Evolutionary conservation across 2,797 vertebrate genomes (phyloP).

Genomic region (Eulemur albifrons): DNA sequence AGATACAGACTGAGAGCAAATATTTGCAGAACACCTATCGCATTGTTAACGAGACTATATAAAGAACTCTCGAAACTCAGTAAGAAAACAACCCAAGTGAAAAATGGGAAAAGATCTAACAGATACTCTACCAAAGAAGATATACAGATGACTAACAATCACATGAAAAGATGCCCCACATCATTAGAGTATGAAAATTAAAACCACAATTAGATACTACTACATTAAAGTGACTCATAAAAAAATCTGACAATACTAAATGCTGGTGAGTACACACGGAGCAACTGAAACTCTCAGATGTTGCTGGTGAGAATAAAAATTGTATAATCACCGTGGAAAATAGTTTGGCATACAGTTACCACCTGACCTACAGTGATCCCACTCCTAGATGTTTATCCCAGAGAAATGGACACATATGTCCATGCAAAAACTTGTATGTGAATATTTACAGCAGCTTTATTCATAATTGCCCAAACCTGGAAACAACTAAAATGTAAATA

Average conservation of each 20-base stretch:
- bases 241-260: not conserved
- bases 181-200: not conserved
- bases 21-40: constrained; percentile 1
- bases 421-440: not conserved
- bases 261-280: not conserved
- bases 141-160: not conserved
- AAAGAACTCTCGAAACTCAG: not conserved
- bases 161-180: not conserved
- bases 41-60: not conserved
- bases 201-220: not conserved
- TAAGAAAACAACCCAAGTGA: not conserved
- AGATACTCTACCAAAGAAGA: not conserved
- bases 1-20: not conserved
- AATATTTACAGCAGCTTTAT: not conserved
- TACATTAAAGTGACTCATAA: not conserved
- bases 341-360: not conserved
- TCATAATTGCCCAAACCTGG: not conserved
- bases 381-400: not conserved
- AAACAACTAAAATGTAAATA: not conserved
- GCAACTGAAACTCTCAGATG: not conserved
- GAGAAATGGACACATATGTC: not conserved
- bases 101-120: not conserved
- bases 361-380: not conserved
- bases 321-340: not conserved
- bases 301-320: not conserved